Evolutionary conservation across 1,140 invertebrate genomes (phyloP).

Genomic region (Drosophila ogumai): DNA sequence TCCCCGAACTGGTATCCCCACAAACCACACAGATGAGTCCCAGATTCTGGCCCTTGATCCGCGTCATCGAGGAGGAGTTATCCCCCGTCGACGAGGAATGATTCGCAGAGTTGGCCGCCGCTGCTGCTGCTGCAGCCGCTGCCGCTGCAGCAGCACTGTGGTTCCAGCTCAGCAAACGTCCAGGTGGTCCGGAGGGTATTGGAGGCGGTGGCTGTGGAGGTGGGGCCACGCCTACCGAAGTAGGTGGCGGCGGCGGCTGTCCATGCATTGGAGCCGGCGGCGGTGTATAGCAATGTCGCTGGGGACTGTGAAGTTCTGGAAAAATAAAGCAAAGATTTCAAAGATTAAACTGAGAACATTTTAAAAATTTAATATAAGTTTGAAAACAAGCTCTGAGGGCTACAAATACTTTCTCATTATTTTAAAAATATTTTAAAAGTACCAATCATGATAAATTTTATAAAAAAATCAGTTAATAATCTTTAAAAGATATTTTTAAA

Average conservation of each 20-base stretch:
- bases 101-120: constrained; percentile 42
- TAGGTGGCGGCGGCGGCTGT: constrained; percentile 18
- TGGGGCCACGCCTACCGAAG: constrained; percentile 4
- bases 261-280: constrained; percentile 36
- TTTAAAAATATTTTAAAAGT: neutral
- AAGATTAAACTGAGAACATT: neutral
- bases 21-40: constrained; percentile 97
- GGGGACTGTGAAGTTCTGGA: constrained; percentile 68
- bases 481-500: too few relatives aligned
- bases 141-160: constrained; percentile 72
- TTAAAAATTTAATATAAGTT: neutral
- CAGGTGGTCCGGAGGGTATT: constrained; percentile 11
- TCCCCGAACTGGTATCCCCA: constrained; percentile 98
- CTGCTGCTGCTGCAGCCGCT: constrained; percentile 64
- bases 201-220: constrained; percentile 24
- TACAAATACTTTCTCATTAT: neutral
- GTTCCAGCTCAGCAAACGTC: constrained; percentile 64
- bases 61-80: constrained; percentile 41
- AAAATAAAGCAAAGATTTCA: neutral
- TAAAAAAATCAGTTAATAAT: too few relatives aligned
- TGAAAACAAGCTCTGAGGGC: too few relatives aligned
- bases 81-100: constrained; percentile 41
- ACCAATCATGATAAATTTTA: too few relatives aligned
- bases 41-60: constrained; percentile 85
- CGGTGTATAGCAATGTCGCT: constrained; percentile 57